These are phyloP conservation scores for Lepidotrigona ventralis DNA, from an alignment of 1,140 invertebrate species.

Conservation along the genomic window DNA sequence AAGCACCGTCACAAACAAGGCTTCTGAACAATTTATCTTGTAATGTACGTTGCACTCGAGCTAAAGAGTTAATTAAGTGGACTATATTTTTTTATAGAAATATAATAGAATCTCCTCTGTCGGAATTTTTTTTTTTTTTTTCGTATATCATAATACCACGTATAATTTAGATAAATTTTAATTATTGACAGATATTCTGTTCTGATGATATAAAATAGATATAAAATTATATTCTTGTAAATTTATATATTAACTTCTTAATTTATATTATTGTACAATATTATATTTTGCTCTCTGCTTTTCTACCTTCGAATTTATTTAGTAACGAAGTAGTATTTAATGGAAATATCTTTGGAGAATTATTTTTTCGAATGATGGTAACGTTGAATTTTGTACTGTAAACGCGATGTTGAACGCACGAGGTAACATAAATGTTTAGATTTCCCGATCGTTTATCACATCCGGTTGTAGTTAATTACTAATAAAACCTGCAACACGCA, in stretches of 20 bases:
- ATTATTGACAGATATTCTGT: too few relatives aligned
- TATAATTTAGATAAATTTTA: too few relatives aligned
- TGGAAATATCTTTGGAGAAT: neutral
- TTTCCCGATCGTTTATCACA: neutral
- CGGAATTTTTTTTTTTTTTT: too few relatives aligned
- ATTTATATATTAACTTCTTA: too few relatives aligned
- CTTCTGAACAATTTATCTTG: neutral
- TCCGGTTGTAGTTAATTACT: neutral
- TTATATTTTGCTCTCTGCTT: neutral
- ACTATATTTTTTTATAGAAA: neutral
- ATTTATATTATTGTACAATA: neutral
- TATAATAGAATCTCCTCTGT: too few relatives aligned
- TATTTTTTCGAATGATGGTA: neutral
- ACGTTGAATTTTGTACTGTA: neutral
- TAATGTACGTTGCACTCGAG: neutral
- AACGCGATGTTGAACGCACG: neutral
- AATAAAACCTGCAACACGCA: neutral
- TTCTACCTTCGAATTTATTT: neutral
- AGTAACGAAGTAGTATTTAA: neutral
- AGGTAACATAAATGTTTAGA: neutral
- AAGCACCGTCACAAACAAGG: neutral
- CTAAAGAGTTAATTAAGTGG: constrained; percentile 20
- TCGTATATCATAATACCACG: too few relatives aligned
- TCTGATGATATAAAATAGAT: too few relatives aligned
- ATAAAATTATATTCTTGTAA: too few relatives aligned